Percentiles rank a stretch among this genome's conserved stretches.
Evolutionary conservation across 2,113 vertebrate species (phyloP).

Genomic region (Callopanchax toddi): DNA sequence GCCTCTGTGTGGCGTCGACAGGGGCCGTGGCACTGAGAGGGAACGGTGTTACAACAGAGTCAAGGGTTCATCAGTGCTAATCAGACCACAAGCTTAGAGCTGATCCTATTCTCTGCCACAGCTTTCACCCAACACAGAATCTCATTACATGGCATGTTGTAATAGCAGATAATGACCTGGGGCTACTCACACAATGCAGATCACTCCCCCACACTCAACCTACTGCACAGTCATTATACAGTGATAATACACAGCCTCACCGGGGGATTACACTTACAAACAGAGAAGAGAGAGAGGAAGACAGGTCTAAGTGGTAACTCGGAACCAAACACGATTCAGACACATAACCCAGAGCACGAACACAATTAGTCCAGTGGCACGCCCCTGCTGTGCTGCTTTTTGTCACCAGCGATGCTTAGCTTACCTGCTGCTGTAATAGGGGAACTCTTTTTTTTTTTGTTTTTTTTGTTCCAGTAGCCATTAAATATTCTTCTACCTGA

Average conservation of each 20-base stretch:
- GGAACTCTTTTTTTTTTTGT: conserved; percentile 12
- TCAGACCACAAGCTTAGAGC: conserved; percentile 69
- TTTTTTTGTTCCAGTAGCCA: conserved; percentile 14
- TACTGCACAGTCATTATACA: conserved; percentile 69
- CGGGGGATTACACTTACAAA: conserved; percentile 63
- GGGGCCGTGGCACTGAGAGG: conserved; percentile 53
- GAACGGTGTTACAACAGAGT: conserved; percentile 64
- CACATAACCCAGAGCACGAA: conserved; percentile 8
- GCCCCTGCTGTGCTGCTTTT: conserved; percentile 27
- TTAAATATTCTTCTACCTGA: conserved; percentile 43
- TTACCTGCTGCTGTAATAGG: conserved; percentile 30
- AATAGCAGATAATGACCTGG: conserved; percentile 74
- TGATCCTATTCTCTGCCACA: conserved; percentile 72
- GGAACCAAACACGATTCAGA: conserved; percentile 26
- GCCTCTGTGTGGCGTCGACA: conserved; percentile 33
- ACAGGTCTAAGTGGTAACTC: conserved; percentile 31
- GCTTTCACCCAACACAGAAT: conserved; percentile 71
- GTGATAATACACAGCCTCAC: conserved; percentile 65
- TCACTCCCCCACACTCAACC: conserved; percentile 60
- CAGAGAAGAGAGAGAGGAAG: conserved; percentile 37
- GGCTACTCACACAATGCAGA: conserved; percentile 68
- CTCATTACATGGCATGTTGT: conserved; percentile 73
- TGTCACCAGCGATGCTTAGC: conserved; percentile 14
- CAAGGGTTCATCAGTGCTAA: conserved; percentile 77
- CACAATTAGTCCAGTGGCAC: conserved; percentile 30